A percentile compares a stretch with the other conserved stretches of the same genome.
These are phyloP conservation scores for Oscheius sp. DNA, from an alignment of 2,888 invertebrate genomes.

Conservation along the genomic window DNA sequence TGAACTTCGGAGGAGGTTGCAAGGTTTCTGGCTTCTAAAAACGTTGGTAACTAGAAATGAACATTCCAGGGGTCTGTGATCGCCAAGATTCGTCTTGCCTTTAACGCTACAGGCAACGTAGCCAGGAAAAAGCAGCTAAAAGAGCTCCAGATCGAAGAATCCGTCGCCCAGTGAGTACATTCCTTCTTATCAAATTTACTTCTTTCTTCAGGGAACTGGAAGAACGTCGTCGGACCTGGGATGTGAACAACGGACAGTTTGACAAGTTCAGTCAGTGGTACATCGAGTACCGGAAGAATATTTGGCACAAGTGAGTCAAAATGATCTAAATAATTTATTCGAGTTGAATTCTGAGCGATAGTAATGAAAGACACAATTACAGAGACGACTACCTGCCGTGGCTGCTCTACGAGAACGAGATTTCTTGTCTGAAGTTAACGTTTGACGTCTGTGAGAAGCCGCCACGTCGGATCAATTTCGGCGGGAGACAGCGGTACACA, in stretches of 20 bases:
- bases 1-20: no score
- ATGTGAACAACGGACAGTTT: slow-evolving; percentile 71
- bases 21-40: no score
- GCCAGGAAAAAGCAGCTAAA: slow-evolving; percentile 64
- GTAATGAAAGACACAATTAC: slow-evolving; percentile 33
- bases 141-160: slow-evolving; percentile 68
- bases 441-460: slow-evolving; percentile 73
- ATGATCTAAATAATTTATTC: background rate
- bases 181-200: slow-evolving; percentile 2
- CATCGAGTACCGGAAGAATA: slow-evolving; percentile 70
- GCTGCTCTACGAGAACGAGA: slow-evolving; percentile 73
- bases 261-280: slow-evolving; percentile 73
- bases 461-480: slow-evolving; percentile 64
- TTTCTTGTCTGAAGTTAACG: slow-evolving; percentile 71
- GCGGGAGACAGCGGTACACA: slow-evolving; percentile 64
- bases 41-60: no score
- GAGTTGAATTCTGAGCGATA: background rate
- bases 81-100: slow-evolving; percentile 72
- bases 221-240: slow-evolving; percentile 68
- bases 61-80: slow-evolving; percentile 70
- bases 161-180: slow-evolving; percentile 50
- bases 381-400: slow-evolving; percentile 73
- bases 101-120: slow-evolving; percentile 70
- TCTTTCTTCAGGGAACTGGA: slow-evolving; percentile 47
- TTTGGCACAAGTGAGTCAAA: slow-evolving; percentile 69